Base-by-base conservation (phyloP, 2,888 invertebrate species). In the Hydrotaea diabolus region DNA sequence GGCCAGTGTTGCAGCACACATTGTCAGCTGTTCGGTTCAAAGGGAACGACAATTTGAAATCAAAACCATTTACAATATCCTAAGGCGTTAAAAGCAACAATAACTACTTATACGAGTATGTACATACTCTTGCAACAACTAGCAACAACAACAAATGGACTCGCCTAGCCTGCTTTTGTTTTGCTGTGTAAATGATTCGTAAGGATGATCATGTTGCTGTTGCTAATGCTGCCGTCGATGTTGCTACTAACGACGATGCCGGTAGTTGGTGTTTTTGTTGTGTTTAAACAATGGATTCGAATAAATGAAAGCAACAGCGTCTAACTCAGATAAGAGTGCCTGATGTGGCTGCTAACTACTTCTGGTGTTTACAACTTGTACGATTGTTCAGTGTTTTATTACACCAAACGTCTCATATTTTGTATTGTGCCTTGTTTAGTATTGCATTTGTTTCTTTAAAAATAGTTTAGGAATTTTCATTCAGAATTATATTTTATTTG, bases 281-380 rank as follows among this genome's bases (percentile, higher is more conserved):
- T 31, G 17, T 17, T 43, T 11, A 55, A 21, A 55, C 55, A 55
- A 55, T 17, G 9, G 21, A 19, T 53, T n/a, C 9, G 39, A 31
- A 9, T 55, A 21, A 31, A 31, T 21, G 55, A 21, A 21, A 17
- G 55, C 19, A 21, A 21, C 21, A 55, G 2, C 9, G 17, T 4
- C 55, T 8, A 55, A 55, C 21, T 21, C 21, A 4, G 19, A 21
- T 21, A 21, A 39, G 2, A 8, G 5, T 55, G 19, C 21, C 19
- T 77, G 79, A 80, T 83, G 76, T 74, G 80, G 80, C 83, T 73
- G 80, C 83, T 73, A 83, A 83, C 80, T 83, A 66, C 55, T 55
- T 21, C 55, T 1, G 80, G 31, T 31, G 31, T 31, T 31, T 31
- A 31, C 3, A 31, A 31, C 59, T 77, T 80, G 9, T 13, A 2